phyloP scores from a whole-genome alignment of 1,140 invertebrate species.

The Bombus picipes region DNA sequence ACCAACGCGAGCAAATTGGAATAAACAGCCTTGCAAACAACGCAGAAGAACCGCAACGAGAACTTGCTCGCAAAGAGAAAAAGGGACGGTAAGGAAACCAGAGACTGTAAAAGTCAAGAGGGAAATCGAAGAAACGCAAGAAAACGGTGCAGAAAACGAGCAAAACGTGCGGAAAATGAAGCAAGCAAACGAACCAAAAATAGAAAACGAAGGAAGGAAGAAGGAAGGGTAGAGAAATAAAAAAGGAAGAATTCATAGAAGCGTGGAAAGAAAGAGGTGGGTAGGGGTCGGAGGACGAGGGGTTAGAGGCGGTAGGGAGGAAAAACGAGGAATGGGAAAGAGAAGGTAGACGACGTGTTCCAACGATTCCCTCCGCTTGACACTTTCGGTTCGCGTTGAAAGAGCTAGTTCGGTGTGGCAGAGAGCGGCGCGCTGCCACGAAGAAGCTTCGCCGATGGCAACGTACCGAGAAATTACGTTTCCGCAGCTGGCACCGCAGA shows the following conservation, averaged over 20 bases:
- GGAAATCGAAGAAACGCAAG: background rate
- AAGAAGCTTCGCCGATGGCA: slow-evolving; percentile 65
- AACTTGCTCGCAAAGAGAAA: no score
- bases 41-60: background rate
- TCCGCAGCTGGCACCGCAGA: slow-evolving; percentile 69
- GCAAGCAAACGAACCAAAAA: background rate
- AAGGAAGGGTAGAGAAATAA: background rate
- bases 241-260: background rate
- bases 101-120: background rate
- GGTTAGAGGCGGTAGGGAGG: no score
- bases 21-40: no score
- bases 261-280: background rate
- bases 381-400: slow-evolving; percentile 56
- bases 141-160: background rate
- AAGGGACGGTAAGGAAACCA: background rate
- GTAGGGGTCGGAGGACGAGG: background rate
- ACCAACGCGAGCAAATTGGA: no score
- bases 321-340: background rate
- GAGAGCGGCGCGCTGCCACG: slow-evolving; percentile 31
- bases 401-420: slow-evolving; percentile 32
- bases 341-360: slow-evolving; percentile 40
- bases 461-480: slow-evolving; percentile 70
- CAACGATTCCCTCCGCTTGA: slow-evolving; percentile 53
- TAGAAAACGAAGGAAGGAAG: background rate
- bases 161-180: background rate